Base-by-base conservation (phyloP, 2,888 invertebrate genomes). In the Beris morrisii region DNA sequence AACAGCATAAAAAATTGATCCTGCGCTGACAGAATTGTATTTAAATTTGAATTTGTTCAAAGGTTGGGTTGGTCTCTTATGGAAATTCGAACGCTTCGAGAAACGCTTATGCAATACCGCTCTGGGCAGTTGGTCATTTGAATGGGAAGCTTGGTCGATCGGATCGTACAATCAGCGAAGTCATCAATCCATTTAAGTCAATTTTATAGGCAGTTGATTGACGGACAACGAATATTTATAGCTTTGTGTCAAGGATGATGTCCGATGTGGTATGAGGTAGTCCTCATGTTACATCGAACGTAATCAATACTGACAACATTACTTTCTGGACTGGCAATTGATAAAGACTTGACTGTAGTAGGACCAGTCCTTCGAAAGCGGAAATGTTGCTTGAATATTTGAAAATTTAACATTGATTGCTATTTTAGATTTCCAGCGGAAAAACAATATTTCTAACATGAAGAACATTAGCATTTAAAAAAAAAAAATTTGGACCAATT, bases 181-280 rank as follows among this genome's bases (percentile, higher is more conserved):
- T 48, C 54, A 64, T 64, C 64, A 64, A 64, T 64, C 54, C 64
- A 64, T 64, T 64, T 64, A 64, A 11, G 64, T 64, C 64, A 64
- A 53, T 45, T 64, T 44, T 64, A 48, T 59, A 31, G 59, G 48
- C 59, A 48, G 59, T 48, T 59, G 59, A 59, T 59, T 59, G 59
- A 50, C 59, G 48, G 28, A 48, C 32, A 32, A 59, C 15, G 59
- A 48, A 59, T 59, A 48, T 59, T 59, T 59, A 59, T 48, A 28
- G 48, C n/a, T 13, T 22, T 32, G 15, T 12, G 55, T 15, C 53
- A 9, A 7, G 28, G 28, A 52, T 11, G 22, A 13, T 52, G 5
- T 53, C 30, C 30, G 11, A 11, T n/a, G 11, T n/a, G 30, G 53
- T 11, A 53, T 11, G 53, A 53, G n/a, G n/a, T 30, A 22, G n/a